Evolutionary conservation across 2,888 invertebrate species (phyloP), one percentile per base, ranked within the genome.

Genomic region (Blera fallax): DNA sequence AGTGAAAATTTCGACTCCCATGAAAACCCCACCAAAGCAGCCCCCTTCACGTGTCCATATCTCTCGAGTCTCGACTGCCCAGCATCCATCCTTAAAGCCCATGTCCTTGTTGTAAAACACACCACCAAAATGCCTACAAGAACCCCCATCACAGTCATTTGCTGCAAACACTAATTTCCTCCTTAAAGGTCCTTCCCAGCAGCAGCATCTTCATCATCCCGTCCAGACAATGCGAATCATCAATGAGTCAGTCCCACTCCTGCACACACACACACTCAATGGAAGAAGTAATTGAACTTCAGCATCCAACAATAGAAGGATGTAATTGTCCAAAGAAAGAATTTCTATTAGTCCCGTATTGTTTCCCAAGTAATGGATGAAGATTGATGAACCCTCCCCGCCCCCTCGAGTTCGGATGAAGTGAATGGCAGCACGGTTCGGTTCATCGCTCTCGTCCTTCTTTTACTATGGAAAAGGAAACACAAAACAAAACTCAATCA

Each of bases 291-390:
- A 77, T 77, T 77, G 60, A 60, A 60, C 50, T 60, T 21, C 7
- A 48, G 48, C 18, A 0, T 1, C 27, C 50, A 52, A 77, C 77
- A 77, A 77, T 60, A 29, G 52, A 52, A 21, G 60, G 29, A 56
- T 29, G 58, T 72, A 79, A 79, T 72, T 64, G 72, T 64, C 48
- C 56, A 54, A 83, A 62, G 54, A 52, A 58, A 43, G 64, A 74
- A 69, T 73, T 67, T 69, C 73, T 78, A 74, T 87, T 70, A 74
- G 83, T 73, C 76, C 50, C 34, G 45, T 48, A 78, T 84, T 78
- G 82, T 82, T 74, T 83, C 64, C 64, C 56, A 40, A 62, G 74
- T 78, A 87, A 87, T 82, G 82, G 87, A 87, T 87, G 87, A 87
- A 87, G 87, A 87, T 87, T 87, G 87, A 87, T 87, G 87, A 70